Conservation (phyloP, 1,140 invertebrate species). For the Ostrea denselamellosa region DNA sequence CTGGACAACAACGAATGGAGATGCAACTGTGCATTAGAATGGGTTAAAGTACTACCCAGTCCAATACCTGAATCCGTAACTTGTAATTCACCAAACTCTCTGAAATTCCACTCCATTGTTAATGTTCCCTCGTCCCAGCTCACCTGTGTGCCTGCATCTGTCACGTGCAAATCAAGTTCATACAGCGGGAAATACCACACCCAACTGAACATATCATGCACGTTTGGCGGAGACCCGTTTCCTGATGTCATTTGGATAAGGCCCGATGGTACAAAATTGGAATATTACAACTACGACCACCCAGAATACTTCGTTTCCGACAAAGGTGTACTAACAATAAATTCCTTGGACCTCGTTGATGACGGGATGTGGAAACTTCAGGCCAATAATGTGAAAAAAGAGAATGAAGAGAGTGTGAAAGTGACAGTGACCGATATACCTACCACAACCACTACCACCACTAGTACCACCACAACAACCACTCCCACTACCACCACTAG, state of each 20-base stretch:
- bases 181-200: background rate
- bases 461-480: background rate
- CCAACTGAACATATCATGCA: background rate
- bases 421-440: background rate
- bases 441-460: constrained; percentile 22
- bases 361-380: background rate
- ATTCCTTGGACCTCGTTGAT: background rate
- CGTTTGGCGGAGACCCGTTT: constrained; percentile 19
- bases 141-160: background rate
- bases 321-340: constrained; percentile 6
- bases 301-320: background rate
- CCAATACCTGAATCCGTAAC: background rate
- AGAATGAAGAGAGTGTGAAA: background rate
- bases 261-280: background rate
- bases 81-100: background rate
- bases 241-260: constrained; percentile 8
- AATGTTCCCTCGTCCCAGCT: background rate
- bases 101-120: background rate
- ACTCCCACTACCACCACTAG: background rate
- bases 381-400: constrained; percentile 8
- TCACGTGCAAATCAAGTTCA: background rate
- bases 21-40: constrained; percentile 4
- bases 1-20: background rate
- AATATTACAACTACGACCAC: constrained; percentile 14
- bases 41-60: constrained; percentile 9